phyloP scores from a whole-genome alignment of 2,113 vertebrate species.

The Artemisiospiza belli region DNA sequence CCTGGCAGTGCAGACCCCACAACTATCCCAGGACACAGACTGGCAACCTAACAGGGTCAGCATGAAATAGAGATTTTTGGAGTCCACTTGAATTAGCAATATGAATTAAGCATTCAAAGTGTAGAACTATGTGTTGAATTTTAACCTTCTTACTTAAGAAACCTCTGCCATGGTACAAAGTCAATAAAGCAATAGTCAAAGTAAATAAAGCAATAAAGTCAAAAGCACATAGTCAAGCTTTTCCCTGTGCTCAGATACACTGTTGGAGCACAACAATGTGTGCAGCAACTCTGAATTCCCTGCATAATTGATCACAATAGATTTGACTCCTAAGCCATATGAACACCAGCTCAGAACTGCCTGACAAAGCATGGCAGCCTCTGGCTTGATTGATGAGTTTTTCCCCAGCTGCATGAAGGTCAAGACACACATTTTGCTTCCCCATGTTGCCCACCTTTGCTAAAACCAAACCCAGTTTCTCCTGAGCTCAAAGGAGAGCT shows the following conservation, averaged over 20 bases:
- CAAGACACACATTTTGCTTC: not conserved
- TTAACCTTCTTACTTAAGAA: no score
- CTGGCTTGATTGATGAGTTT: not conserved
- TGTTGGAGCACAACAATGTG: fast-evolving
- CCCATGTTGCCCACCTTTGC: not conserved
- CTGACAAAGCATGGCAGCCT: not conserved
- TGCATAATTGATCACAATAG: not conserved
- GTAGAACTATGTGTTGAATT: no score
- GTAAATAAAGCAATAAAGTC: no score
- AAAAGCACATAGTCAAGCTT: not conserved
- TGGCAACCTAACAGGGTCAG: not conserved
- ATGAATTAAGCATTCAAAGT: no score
- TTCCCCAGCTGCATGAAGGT: not conserved
- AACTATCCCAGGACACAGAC: not conserved
- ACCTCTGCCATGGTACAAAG: no score
- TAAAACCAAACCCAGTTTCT: not conserved
- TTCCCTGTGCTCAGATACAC: not conserved
- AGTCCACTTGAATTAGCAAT: no score
- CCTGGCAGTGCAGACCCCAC: not conserved
- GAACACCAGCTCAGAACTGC: not conserved
- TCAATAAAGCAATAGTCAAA: no score
- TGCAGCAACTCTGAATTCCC: not conserved
- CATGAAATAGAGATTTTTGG: no score
- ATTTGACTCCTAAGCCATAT: not conserved
- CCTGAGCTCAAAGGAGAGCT: not conserved